A percentile compares a stretch with the other conserved stretches of the same genome.
Conservation (phyloP, 2,888 invertebrate species). For the Andricus curvator region DNA sequence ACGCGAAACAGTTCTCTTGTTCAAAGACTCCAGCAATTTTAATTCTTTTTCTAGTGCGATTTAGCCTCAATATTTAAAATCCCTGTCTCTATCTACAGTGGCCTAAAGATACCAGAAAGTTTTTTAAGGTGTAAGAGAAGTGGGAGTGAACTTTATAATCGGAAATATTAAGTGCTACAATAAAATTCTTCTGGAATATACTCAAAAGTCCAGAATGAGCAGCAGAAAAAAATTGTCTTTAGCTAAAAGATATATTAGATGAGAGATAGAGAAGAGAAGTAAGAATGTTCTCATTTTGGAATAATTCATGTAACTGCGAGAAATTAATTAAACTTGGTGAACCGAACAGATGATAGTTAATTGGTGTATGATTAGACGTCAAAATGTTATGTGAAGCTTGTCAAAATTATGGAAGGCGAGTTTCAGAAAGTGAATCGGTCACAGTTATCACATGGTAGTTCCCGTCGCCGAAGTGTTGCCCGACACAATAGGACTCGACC, state of each 20-base stretch:
- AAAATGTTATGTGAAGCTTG: slow-evolving; percentile 35
- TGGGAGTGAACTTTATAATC: neutral
- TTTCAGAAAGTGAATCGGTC: neutral
- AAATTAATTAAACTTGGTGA: neutral
- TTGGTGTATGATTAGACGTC: slow-evolving; percentile 11
- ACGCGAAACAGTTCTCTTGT: neutral
- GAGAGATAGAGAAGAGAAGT: neutral
- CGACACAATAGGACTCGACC: slow-evolving; percentile 37
- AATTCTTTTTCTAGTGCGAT: neutral
- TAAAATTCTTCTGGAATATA: neutral
- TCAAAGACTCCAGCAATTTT: neutral
- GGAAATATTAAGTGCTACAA: neutral
- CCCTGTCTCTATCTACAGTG: neutral
- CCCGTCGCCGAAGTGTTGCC: neutral
- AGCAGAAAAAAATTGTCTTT: neutral
- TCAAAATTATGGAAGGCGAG: slow-evolving; percentile 35
- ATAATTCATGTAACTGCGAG: neutral
- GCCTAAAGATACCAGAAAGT: neutral
- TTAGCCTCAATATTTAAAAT: neutral
- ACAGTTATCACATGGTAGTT: neutral
- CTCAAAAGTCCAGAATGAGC: neutral
- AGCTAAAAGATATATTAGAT: neutral
- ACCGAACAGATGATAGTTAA: neutral
- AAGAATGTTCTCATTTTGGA: neutral
- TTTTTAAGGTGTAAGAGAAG: neutral